Percentiles rank a stretch among this genome's conserved stretches.
Conservation (phyloP, 2,797 vertebrate genomes). For the Notolepis coatsorum region DNA sequence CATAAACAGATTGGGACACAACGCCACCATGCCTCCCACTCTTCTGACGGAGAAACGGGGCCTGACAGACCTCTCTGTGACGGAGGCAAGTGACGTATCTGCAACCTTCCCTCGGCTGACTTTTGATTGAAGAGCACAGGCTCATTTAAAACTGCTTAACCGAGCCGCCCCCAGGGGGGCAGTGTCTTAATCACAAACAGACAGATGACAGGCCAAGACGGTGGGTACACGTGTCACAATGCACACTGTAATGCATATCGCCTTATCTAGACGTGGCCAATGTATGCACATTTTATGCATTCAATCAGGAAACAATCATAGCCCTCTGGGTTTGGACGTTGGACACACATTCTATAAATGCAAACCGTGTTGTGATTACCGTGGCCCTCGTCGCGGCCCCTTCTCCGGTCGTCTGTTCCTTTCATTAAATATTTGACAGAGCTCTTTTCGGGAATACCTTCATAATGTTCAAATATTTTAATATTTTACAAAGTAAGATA, state of each 20-base stretch:
- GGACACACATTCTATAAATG: not conserved
- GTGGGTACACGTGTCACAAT: not conserved
- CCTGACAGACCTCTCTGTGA: not conserved
- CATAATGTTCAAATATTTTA: too few relatives aligned
- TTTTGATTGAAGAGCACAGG: slow-evolving; percentile 1
- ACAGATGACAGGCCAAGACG: not conserved
- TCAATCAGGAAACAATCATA: slow-evolving; percentile 13
- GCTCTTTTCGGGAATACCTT: not conserved
- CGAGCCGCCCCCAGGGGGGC: not conserved
- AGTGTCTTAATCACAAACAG: not conserved
- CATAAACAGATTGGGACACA: not conserved
- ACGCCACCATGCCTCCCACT: not conserved
- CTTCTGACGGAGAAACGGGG: not conserved
- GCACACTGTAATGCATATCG: not conserved
- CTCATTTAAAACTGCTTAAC: slow-evolving; percentile 7
- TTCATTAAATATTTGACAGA: slow-evolving; percentile 8
- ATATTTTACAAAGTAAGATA: too few relatives aligned
- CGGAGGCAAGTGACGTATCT: not conserved
- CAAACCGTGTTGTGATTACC: not conserved
- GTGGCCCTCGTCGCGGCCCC: not conserved
- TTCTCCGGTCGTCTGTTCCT: not conserved
- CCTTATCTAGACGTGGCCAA: not conserved
- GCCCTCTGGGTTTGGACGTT: not conserved
- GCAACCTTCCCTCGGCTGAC: not conserved
- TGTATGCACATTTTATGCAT: slow-evolving; percentile 11